Evolutionary conservation across 37 sponge, comb jelly and placozoan species (phyloP).

Genomic region (Oscarella lobularis): DNA sequence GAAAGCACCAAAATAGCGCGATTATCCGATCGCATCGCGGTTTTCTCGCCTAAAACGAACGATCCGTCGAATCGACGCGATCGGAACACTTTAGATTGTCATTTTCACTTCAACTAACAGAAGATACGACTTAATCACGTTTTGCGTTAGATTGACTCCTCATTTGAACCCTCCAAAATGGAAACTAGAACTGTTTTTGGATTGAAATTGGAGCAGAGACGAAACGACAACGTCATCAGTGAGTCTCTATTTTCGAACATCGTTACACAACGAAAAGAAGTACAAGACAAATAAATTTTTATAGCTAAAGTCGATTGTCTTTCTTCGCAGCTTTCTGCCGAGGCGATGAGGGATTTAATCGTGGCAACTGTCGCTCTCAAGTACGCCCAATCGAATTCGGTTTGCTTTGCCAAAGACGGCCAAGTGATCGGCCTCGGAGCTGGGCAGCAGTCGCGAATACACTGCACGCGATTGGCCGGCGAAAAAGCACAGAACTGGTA

Average conservation of each 20-base stretch:
- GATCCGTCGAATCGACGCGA: no score
- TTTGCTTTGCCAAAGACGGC: conserved; percentile 9
- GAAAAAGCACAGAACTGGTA: conserved; percentile 10
- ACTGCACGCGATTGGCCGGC: conserved; percentile 14
- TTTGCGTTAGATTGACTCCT: background rate
- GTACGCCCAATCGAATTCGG: conserved; percentile 11
- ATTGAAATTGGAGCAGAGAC: background rate
- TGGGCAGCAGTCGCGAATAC: conserved; percentile 15
- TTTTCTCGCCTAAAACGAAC: no score
- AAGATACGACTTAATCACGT: no score
- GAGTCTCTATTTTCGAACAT: background rate
- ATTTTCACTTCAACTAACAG: no score
- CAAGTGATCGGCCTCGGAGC: conserved; percentile 19
- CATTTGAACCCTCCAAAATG: background rate
- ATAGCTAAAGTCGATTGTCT: background rate
- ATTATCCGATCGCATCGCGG: no score
- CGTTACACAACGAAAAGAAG: background rate
- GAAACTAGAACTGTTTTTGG: conserved; percentile 6
- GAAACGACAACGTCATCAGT: background rate
- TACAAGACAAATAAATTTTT: background rate
- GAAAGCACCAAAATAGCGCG: no score
- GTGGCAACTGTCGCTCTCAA: conserved; percentile 14
- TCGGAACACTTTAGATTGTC: no score
- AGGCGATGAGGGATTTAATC: conserved; percentile 7
- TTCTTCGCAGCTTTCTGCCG: background rate